These are phyloP conservation scores for Paedocypris micromegethes DNA, from an alignment of 2,797 vertebrate species.

Conservation along the genomic window DNA sequence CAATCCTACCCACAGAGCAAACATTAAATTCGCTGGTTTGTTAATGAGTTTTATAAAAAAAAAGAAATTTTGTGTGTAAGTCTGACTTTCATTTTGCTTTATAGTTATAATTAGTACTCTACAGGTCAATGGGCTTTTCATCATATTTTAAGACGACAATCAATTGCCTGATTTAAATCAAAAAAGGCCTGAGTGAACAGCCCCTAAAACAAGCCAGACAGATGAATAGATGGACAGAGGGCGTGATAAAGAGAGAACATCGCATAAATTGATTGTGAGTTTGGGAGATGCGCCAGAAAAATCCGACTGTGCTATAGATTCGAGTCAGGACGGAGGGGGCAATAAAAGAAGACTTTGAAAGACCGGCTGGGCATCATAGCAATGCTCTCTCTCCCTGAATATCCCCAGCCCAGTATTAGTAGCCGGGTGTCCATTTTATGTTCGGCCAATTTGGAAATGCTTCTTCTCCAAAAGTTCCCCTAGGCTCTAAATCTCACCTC, in stretches of 20 bases:
- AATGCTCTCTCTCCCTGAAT: constrained; percentile 18
- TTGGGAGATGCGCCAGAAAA: constrained; percentile 43
- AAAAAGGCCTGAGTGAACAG: neutral
- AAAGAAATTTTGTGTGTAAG: too few species aligned
- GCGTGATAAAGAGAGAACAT: constrained; percentile 45
- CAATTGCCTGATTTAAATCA: neutral
- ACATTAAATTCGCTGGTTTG: too few species aligned
- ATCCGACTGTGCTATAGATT: constrained; percentile 24
- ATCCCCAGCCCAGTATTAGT: constrained; percentile 31
- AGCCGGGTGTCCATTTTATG: constrained; percentile 22
- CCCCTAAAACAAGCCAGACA: constrained; percentile 36
- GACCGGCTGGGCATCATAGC: constrained; percentile 40
- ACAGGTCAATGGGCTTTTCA: neutral
- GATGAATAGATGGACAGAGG: constrained; percentile 45
- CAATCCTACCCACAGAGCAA: too few species aligned
- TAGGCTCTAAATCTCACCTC: constrained; percentile 11
- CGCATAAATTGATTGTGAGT: constrained; percentile 55
- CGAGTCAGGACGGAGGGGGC: constrained; percentile 17
- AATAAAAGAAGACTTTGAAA: constrained; percentile 42
- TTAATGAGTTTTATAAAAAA: too few species aligned
- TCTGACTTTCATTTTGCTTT: too few species aligned
- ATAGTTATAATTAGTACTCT: too few species aligned
- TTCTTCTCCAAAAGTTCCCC: neutral
- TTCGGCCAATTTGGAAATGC: constrained; percentile 9
- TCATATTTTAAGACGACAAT: neutral